Evolutionary conservation across 2,797 vertebrate species (phyloP).

Genomic region (Phalloptychus januarius): DNA sequence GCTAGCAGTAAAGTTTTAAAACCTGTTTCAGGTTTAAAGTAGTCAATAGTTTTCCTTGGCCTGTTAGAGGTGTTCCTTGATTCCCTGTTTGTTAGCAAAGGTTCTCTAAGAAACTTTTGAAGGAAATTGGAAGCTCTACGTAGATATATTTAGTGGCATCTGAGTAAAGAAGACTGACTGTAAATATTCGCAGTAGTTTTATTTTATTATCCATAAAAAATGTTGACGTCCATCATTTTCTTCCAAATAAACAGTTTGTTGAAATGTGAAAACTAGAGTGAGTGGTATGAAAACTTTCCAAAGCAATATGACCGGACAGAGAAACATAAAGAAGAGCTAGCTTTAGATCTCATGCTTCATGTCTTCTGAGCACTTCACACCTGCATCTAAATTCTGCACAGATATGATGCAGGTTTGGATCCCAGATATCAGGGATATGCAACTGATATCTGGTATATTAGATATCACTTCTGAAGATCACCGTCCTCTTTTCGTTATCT

Average conservation of each 20-base stretch:
- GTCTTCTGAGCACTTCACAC: background rate
- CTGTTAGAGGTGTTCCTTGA: background rate
- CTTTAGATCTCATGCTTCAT: background rate
- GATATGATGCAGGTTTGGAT: background rate
- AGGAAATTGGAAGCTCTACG: background rate
- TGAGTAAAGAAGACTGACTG: background rate
- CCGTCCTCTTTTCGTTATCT: slow-evolving; percentile 7
- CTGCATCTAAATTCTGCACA: background rate
- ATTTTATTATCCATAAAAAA: too few species aligned
- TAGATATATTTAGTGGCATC: background rate
- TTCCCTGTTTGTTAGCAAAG: background rate
- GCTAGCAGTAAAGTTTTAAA: background rate
- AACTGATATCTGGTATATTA: too few species aligned
- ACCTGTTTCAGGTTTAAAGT: background rate
- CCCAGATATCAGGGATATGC: slow-evolving; percentile 1
- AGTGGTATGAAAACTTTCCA: too few species aligned
- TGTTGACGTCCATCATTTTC: background rate
- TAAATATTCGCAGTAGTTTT: background rate
- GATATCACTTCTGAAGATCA: background rate
- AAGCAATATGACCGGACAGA: background rate
- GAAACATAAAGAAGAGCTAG: background rate
- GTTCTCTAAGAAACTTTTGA: background rate
- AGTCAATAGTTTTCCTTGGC: background rate
- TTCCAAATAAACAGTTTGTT: background rate
- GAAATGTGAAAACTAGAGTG: too few species aligned